A percentile compares a stretch with the other conserved stretches of the same genome.
These are phyloP conservation scores for Orientallactaga bullata DNA, from an alignment of 2,113 vertebrate species.

Conservation along the genomic window DNA sequence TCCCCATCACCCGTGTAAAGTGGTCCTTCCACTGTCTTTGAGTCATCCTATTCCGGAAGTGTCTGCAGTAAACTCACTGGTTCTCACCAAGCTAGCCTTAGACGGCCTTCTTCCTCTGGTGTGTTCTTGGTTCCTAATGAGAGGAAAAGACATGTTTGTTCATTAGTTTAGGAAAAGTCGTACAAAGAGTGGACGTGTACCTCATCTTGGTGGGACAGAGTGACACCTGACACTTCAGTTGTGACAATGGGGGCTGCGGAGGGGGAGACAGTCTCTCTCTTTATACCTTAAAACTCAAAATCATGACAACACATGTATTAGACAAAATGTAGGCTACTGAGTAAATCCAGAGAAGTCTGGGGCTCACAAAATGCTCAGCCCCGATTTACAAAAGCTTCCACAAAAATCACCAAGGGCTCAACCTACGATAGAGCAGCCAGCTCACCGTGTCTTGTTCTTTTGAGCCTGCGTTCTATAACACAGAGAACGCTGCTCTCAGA, in stretches of 20 bases:
- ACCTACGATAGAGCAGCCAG: neutral
- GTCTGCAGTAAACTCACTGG: neutral
- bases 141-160: neutral
- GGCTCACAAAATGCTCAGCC: neutral
- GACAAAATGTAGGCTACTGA: conserved; percentile 33
- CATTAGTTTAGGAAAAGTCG: too few species aligned
- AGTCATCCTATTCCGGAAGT: neutral
- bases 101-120: neutral
- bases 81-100: neutral
- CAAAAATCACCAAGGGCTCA: neutral
- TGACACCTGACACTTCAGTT: neutral
- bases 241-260: neutral
- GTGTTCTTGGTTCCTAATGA: neutral
- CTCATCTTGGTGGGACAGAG: neutral
- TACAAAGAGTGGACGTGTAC: neutral
- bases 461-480: neutral
- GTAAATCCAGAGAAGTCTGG: neutral
- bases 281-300: neutral
- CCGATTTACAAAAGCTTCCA: neutral
- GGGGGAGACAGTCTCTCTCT: neutral
- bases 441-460: neutral
- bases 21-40: too few species aligned
- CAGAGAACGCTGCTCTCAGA: conserved; percentile 15
- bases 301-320: conserved; percentile 19
- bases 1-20: neutral